These are phyloP conservation scores for Lucilia cuprina DNA, from an alignment of 1,140 invertebrate genomes.

Conservation along the genomic window DNA sequence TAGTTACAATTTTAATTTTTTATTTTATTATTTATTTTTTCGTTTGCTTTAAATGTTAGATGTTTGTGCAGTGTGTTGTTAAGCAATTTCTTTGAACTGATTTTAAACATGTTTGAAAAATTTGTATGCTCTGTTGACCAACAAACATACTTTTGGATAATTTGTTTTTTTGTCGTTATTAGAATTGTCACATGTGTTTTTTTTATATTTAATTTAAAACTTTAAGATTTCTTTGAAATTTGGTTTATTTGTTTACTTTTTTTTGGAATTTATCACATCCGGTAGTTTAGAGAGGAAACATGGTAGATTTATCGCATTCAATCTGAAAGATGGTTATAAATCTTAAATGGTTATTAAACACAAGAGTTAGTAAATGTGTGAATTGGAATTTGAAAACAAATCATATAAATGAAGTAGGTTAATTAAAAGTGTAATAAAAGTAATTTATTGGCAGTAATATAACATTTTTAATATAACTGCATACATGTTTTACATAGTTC, in stretches of 20 bases:
- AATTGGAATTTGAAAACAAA: no score
- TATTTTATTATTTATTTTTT: background rate
- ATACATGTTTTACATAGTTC: no score
- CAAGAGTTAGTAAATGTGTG: no score
- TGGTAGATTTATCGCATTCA: background rate
- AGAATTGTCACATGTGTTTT: constrained; percentile 18
- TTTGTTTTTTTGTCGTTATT: constrained; percentile 7
- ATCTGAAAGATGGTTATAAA: no score
- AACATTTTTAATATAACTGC: no score
- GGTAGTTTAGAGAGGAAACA: background rate
- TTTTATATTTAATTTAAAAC: background rate
- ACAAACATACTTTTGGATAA: background rate
- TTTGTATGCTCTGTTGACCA: constrained; percentile 13
- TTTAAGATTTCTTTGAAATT: background rate
- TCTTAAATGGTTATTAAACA: no score
- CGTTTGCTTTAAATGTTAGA: background rate
- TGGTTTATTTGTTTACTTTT: background rate
- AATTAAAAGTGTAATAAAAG: no score
- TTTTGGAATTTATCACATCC: background rate
- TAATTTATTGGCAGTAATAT: no score
- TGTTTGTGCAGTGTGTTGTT: background rate
- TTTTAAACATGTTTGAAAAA: constrained; percentile 22
- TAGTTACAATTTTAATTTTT: constrained; percentile 11
- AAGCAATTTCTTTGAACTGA: background rate
- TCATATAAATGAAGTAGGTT: no score